These are phyloP conservation scores for Heteromyza rotundicornis DNA, from an alignment of 2,888 invertebrate genomes.

Conservation along the genomic window DNA sequence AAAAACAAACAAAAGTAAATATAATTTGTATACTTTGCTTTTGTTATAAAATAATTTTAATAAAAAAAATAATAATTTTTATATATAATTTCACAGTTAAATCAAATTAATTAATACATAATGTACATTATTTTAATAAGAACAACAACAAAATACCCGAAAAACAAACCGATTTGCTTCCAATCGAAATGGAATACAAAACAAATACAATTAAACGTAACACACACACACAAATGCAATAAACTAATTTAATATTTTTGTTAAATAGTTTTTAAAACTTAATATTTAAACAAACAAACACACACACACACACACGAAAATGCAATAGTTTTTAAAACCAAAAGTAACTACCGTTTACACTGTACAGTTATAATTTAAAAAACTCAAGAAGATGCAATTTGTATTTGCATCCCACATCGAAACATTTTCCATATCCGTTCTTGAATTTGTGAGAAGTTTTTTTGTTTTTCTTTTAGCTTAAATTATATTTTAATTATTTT, in stretches of 20 bases:
- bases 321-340: conserved; percentile 6
- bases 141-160: conserved; percentile 8
- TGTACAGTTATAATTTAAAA: too few species aligned
- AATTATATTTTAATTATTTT: not conserved
- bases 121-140: not conserved
- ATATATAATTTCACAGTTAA: conserved; percentile 1
- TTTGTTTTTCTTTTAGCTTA: not conserved
- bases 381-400: too few species aligned
- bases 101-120: not conserved
- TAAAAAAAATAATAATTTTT: conserved; percentile 7
- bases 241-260: conserved; percentile 14
- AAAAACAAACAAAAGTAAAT: too few species aligned
- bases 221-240: not conserved
- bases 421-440: too few species aligned
- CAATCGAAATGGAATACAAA: not conserved
- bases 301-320: conserved; percentile 10
- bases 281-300: not conserved
- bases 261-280: conserved; percentile 21
- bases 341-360: not conserved
- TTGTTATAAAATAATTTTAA: conserved; percentile 20
- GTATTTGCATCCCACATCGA: too few species aligned
- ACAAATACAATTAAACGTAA: not conserved
- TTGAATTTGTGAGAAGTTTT: not conserved
- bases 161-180: not conserved
- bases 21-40: too few species aligned